Evolutionary conservation across 2,113 vertebrate species (phyloP), one percentile per base, ranked within the genome.

Genomic region (Dipodomys merriami): DNA sequence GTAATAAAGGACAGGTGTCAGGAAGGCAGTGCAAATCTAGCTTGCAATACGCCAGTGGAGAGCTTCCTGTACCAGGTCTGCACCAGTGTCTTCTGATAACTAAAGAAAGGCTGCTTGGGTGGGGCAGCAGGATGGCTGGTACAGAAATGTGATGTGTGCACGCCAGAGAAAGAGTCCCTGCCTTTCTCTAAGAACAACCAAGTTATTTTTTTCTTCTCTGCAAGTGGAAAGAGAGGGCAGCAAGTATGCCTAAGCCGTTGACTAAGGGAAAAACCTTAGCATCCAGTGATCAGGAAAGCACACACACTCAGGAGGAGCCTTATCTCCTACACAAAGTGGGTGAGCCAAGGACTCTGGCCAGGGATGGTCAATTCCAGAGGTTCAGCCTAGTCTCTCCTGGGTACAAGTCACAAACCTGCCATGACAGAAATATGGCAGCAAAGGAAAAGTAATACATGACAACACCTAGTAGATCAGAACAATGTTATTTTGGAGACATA

Each of bases 401-500:
- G 25, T 39, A 0, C 35, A 29, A 30, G 44, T 49, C 46, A 44
- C 80, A 71, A 33, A 49, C 15, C 27, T 25, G 5, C 67, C 46
- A 81, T 5, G 19, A 10, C 72, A 86, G 77, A 94, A 84, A 72
- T 87, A n/a, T 0, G 11, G 16, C 79, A 25, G 1, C 53, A 30
- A 82, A 83, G 80, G 53, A 74, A 91, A 92, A 88, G 62, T 11
- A 91, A 88, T 27, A 3, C 30, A 16, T 30, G 29, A 19, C 29
- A 80, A 2, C 12, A 13, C 23, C 30, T 23, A 62, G 57, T 90
- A 35, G 57, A 82, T 93, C 46, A 57, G 88, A 91, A 80, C 72
- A 72, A 27, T 88, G 88, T 39, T 91, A 57, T 80, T 85, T 33
- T 33, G 68, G 89, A 88, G 86, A 53, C 76, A 23, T 39, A 30